Base-by-base conservation (phyloP, 2,888 invertebrate genomes). In the Scaeva pyrastri region DNA sequence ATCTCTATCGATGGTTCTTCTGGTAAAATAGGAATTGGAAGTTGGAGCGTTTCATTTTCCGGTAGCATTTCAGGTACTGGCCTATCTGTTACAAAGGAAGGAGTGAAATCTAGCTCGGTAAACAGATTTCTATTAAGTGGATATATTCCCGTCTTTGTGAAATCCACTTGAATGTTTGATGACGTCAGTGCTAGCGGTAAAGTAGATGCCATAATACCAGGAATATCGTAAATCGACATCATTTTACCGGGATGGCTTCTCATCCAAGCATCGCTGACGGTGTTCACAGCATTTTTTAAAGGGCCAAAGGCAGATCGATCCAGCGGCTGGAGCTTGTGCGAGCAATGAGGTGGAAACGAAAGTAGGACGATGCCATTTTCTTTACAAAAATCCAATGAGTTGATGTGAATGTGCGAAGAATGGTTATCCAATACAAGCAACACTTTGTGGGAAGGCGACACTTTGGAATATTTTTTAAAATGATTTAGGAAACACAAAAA, bases 231-330 rank as follows among this genome's bases (percentile, higher is more conserved):
- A 5, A 43, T 16, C 16, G 43, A n/a, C 16, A 43, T 43, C n/a
- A n/a, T n/a, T 43, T 43, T 88, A 1, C 89, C 90, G 1, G 90
- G 89, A 21, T 91, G 36, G 26, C 36, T 90, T 62, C 88, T 55
- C 89, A 91, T 89, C 89, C 90, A 91, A 0, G 60, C 88, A 72
- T 89, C 89, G 43, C 88, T 85, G 0, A 89, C 78, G 8, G 88
- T 26, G 64, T 89, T 90, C 16, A 89, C 14, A 10, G 77, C 81
- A 77, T 89, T 89, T 84, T 90, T 90, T 0, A 90, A 78, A 0
- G 90, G 90, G 2, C 90, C 90, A 73, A 66, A 89, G 6, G 11
- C 39, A 11, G 26, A 12, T 12, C 58, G 23, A 19, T 90, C 89
- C 0, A 90, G 23, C 1, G 5, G 88, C 90, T 41, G 88, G 86